A percentile compares a stretch with the other conserved stretches of the same genome.
Conservation (phyloP, 2,797 vertebrate species). For the Phoxinus dragarum region DNA sequence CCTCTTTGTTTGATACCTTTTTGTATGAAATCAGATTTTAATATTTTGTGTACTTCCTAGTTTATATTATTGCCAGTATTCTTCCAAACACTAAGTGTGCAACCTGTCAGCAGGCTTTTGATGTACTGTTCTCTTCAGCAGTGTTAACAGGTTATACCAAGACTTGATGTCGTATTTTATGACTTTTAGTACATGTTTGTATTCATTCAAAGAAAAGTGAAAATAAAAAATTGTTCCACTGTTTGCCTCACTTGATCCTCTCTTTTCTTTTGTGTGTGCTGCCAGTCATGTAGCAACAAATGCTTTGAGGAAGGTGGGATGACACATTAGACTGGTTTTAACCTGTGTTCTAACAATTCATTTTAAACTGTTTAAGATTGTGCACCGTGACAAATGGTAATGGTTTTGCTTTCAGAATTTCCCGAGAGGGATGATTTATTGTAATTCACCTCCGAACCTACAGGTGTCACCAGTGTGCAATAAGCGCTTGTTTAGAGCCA, state of each 20-base stretch:
- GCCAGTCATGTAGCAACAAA: background rate
- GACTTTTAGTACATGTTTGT: conserved; percentile 71
- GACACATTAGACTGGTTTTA: background rate
- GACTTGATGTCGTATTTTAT: conserved; percentile 68
- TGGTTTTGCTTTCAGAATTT: background rate
- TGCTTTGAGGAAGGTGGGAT: background rate
- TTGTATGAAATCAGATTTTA: conserved; percentile 60
- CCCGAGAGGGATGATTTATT: rapidly evolving
- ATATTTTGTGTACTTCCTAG: conserved; percentile 65
- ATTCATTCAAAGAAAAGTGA: conserved; percentile 73
- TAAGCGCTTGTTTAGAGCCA: too few relatives aligned
- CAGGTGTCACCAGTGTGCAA: background rate
- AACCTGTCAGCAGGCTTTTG: conserved; percentile 50
- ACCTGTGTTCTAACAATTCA: background rate
- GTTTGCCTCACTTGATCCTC: conserved; percentile 42
- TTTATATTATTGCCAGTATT: conserved; percentile 51
- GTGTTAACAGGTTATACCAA: conserved; percentile 52
- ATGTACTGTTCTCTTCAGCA: conserved; percentile 45
- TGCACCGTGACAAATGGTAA: background rate
- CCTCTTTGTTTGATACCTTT: conserved; percentile 48
- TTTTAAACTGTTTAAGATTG: background rate
- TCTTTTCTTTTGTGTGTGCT: background rate
- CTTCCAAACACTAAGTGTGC: conserved; percentile 52
- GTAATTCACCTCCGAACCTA: background rate
- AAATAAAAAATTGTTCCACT: conserved; percentile 77